phyloP scores from a whole-genome alignment of 1,140 invertebrate genomes.

The Homalodisca vitripennis region DNA sequence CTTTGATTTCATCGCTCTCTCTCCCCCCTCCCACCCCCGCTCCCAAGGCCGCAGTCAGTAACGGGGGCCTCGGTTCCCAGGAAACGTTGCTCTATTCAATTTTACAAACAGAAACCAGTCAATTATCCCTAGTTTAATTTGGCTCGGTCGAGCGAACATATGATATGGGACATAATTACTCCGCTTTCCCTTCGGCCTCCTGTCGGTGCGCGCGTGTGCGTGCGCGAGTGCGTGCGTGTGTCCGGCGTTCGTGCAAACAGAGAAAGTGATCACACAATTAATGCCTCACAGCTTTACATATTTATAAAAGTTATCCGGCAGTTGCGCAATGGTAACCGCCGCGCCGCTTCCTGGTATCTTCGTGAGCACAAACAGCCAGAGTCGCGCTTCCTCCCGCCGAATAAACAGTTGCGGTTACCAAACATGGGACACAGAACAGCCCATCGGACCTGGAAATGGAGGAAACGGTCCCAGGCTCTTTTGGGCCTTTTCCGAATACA shows the following conservation, averaged over 20 bases:
- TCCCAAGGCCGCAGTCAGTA: background rate
- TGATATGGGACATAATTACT: constrained; percentile 22
- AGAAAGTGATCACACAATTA: constrained; percentile 25
- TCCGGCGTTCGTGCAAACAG: constrained; percentile 7
- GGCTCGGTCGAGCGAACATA: constrained; percentile 22
- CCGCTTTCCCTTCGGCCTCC: constrained; percentile 1
- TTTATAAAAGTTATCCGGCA: constrained; percentile 19
- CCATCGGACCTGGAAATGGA: too few species aligned
- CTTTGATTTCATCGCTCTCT: too few species aligned
- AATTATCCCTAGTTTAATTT: constrained; percentile 24
- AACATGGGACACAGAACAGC: too few species aligned
- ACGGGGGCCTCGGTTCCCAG: constrained; percentile 15
- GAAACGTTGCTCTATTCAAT: constrained; percentile 24
- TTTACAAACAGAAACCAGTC: constrained; percentile 24
- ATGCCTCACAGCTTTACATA: constrained; percentile 24
- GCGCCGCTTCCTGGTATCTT: constrained; percentile 16
- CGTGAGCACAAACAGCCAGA: too few species aligned
- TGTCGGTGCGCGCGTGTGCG: constrained; percentile 3
- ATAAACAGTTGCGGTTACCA: too few species aligned
- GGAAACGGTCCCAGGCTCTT: too few species aligned
- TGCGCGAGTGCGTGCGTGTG: constrained; percentile 16
- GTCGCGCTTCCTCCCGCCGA: too few species aligned
- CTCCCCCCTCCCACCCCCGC: too few species aligned
- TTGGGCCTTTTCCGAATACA: too few species aligned
- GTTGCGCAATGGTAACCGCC: constrained; percentile 2